Conservation (phyloP, 2,888 invertebrate species). For the Microdon myrmicae region DNA sequence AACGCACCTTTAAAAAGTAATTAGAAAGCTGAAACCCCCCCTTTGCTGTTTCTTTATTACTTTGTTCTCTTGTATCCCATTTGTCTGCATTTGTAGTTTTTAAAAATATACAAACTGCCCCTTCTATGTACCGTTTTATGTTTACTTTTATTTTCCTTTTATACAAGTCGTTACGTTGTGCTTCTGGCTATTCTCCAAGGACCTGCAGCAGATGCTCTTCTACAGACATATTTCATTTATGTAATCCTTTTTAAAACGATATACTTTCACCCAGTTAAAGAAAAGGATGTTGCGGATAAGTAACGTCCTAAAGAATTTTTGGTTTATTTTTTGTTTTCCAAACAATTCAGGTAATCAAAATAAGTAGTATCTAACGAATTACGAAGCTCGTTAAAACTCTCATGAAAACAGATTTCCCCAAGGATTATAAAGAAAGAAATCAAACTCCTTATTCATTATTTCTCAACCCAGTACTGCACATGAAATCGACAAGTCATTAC, state of each 20-base stretch:
- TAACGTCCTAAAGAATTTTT: too few relatives aligned
- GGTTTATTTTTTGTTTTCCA: too few relatives aligned
- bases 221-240: constrained; percentile 39
- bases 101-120: constrained; percentile 35
- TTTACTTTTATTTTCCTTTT: neutral
- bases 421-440: constrained; percentile 1
- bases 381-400: too few relatives aligned
- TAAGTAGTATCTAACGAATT: too few relatives aligned
- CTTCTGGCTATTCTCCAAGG: constrained; percentile 19
- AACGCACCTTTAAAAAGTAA: constrained; percentile 30
- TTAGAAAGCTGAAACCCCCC: constrained; percentile 22
- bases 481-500: constrained; percentile 35
- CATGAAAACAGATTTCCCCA: constrained; percentile 15
- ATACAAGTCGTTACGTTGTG: constrained; percentile 10
- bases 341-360: too few relatives aligned
- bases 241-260: constrained; percentile 34
- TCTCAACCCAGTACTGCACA: constrained; percentile 23
- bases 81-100: constrained; percentile 38
- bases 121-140: too few relatives aligned
- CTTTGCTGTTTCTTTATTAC: constrained; percentile 1
- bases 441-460: constrained; percentile 30
- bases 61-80: constrained; percentile 9
- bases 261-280: neutral
- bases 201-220: constrained; percentile 33
- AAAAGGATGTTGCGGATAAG: too few relatives aligned